Base-by-base conservation (phyloP, 2,797 vertebrate genomes). In the Gambelia wislizenii region DNA sequence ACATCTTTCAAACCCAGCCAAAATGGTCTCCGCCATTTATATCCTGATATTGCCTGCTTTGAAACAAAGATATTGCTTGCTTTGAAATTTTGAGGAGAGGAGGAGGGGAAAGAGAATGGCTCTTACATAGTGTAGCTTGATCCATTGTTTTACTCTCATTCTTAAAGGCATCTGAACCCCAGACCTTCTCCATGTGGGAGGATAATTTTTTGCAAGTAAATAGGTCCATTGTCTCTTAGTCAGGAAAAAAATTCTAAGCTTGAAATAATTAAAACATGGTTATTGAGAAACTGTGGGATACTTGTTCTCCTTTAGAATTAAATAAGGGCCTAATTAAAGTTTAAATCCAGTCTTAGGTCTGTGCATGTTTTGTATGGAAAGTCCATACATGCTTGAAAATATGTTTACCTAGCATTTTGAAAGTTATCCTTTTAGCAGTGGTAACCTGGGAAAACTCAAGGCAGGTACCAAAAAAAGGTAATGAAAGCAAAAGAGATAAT, bases 241-340 rank as follows among this genome's bases (percentile, higher is more conserved):
- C 83, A 52, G 70, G 30, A 8, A 56, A 86, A 56, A 44, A 30
- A 2, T 13, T 33, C 49, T 81, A 56, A 20, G 36, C 72, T 89
- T 89, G 93, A 22, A 92, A 94, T 92, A 91, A 93, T 39, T 81
- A 85, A 90, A 86, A 85, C 54, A 70, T 6, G 8, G 56, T 93
- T 89, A 87, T 83, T 87, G 49, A 80, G 76, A 59, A 25, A 52
- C 72, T 70, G 61, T n/a, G 56, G 4, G 14, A 76, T 13, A 9
- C 64, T 80, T 27, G 52, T 86, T 80, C 74, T 13, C 33, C 22
- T 7, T 33, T 27, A 64, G 52, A 4, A 0, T 49, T 81, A 77
- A 3, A 25, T n/a, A 87, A 89, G 64, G 20, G 39, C 36, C 59
- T 90, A 81, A 91, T 91, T 89, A 91, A 86, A 84, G 3, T 47